Evolutionary conservation across 2,888 invertebrate species (phyloP).

Genomic region (Hylaea fasciaria): DNA sequence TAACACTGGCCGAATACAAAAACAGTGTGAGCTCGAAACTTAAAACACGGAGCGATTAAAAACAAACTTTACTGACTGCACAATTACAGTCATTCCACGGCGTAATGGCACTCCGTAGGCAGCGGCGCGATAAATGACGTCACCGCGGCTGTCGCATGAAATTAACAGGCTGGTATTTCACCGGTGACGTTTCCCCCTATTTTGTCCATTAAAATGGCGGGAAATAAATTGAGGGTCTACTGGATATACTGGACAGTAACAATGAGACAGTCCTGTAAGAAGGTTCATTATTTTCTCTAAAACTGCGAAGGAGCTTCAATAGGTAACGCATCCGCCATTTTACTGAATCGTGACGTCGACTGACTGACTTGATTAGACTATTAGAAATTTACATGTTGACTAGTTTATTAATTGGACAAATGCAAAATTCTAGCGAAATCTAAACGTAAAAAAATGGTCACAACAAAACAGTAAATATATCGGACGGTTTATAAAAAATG

Average conservation of each 20-base stretch:
- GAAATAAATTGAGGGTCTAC: not conserved
- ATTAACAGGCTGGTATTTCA: not conserved
- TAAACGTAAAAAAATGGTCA: too few species aligned
- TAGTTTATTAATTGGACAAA: too few species aligned
- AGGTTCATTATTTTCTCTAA: not conserved
- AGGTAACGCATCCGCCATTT: too few species aligned
- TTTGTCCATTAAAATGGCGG: not conserved
- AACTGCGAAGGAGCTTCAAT: too few species aligned
- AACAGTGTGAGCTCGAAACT: too few species aligned
- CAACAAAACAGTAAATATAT: too few species aligned
- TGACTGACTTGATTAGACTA: too few species aligned
- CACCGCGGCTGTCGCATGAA: slow-evolving; percentile 1
- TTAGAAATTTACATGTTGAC: too few species aligned
- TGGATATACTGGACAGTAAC: slow-evolving; percentile 1
- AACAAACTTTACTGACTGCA: not conserved
- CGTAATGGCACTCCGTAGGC: not conserved
- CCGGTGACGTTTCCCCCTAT: not conserved
- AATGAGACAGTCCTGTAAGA: not conserved
- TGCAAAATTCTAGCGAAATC: too few species aligned
- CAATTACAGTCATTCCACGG: not conserved
- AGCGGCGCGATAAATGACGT: slow-evolving; percentile 3
- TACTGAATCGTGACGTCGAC: too few species aligned
- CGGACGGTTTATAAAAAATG: too few species aligned
- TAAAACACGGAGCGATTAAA: too few species aligned
- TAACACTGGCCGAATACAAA: not conserved